phyloP scores from a whole-genome alignment of 2,888 invertebrate species.

The Euspilapteryx auroguttella region DNA sequence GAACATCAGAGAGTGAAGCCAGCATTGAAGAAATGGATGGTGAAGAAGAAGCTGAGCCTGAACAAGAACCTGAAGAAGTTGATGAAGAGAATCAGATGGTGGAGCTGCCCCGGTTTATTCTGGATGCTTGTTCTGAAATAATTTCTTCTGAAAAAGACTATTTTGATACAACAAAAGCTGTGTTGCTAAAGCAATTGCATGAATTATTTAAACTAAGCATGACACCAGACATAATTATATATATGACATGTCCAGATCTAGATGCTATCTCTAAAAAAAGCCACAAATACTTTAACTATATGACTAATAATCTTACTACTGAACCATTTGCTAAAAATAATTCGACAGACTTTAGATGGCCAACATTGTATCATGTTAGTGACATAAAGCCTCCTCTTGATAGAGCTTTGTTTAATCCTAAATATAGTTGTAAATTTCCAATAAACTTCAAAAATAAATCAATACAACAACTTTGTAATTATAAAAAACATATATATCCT shows the following conservation, averaged over 20 bases:
- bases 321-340: constrained; percentile 16
- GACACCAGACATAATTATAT: constrained; percentile 55
- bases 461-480: constrained; percentile 48
- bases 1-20: constrained; percentile 16
- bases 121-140: constrained; percentile 24
- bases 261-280: constrained; percentile 46
- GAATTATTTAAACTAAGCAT: constrained; percentile 25
- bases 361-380: constrained; percentile 21
- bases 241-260: constrained; percentile 52
- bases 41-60: constrained; percentile 16
- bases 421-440: constrained; percentile 48
- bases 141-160: constrained; percentile 16
- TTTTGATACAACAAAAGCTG: constrained; percentile 19
- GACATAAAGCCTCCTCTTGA: constrained; percentile 20
- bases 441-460: constrained; percentile 41
- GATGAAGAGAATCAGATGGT: constrained; percentile 16
- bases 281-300: constrained; percentile 29
- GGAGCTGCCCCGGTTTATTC: constrained; percentile 30
- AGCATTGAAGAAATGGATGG: constrained; percentile 16
- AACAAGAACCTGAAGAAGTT: constrained; percentile 16
- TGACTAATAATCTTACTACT: constrained; percentile 12
- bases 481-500: constrained; percentile 34
- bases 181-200: constrained; percentile 24
- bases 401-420: constrained; percentile 21
- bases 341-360: constrained; percentile 26